Percentiles rank a stretch among this genome's conserved stretches.
phyloP scores from a whole-genome alignment of 1,140 invertebrate genomes.

The Bombus picipes region DNA sequence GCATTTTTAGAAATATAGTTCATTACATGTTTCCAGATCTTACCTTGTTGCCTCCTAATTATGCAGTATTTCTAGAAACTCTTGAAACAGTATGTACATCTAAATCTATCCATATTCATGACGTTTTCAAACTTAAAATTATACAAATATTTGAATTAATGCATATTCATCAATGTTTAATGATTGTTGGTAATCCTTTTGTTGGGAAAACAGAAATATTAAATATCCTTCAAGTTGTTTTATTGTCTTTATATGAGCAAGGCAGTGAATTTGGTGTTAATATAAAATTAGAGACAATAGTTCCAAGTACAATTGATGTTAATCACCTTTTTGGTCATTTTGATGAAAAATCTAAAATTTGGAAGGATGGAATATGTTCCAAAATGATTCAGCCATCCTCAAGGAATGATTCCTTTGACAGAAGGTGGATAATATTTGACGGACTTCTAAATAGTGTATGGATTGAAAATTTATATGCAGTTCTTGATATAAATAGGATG shows the following conservation, averaged over 20 bases:
- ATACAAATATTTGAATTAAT: constrained; percentile 88
- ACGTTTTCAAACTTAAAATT: constrained; percentile 85
- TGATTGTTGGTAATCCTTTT: constrained; percentile 82
- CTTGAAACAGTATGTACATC: constrained; percentile 76
- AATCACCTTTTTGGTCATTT: constrained; percentile 86
- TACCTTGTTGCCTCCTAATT: constrained; percentile 83
- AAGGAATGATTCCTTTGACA: constrained; percentile 64
- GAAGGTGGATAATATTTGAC: constrained; percentile 86
- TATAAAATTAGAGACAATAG: constrained; percentile 82
- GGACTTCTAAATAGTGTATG: constrained; percentile 87
- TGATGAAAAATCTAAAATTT: constrained; percentile 85
- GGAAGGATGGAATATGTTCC: constrained; percentile 86
- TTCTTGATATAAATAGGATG: constrained; percentile 87
- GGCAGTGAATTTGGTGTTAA: constrained; percentile 77
- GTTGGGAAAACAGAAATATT: constrained; percentile 84
- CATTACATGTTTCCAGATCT: constrained; percentile 86
- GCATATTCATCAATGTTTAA: constrained; percentile 85
- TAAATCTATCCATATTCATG: constrained; percentile 82
- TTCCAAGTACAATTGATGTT: constrained; percentile 86
- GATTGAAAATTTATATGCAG: constrained; percentile 88
- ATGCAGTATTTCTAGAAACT: constrained; percentile 77
- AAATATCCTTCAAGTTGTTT: constrained; percentile 80
- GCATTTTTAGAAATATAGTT: constrained; percentile 86
- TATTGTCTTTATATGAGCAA: constrained; percentile 79
- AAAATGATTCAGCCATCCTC: constrained; percentile 78